Evolutionary conservation across 2,113 vertebrate species (phyloP), one percentile per base, ranked within the genome.

Genomic region (Panthera leo): DNA sequence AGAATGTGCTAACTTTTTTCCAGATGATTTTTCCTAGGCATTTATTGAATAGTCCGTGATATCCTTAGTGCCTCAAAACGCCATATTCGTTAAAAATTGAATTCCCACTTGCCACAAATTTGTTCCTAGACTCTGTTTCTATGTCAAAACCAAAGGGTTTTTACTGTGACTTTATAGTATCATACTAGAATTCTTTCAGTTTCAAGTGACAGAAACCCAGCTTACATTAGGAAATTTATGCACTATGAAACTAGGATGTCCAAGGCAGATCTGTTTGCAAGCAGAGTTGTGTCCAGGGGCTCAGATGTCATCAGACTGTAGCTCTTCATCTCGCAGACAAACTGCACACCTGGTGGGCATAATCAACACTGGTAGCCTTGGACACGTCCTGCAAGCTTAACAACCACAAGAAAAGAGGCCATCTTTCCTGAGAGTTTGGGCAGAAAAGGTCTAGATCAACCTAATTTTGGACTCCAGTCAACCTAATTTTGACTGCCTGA

Each of bases 211-310:
- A 92, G 48, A 92, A 89, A 95, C 51, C 13, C 58, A 67, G 65
- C n/a, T 91, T 84, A 95, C 79, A 82, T 89, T 91, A 89, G 84
- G 51, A 96, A 94, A 73, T 78, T 29, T 78, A 55, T 67, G 31
- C 45, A 9, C 84, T 78, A 5, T 94, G 34, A 92, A 97, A 78
- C 65, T 39, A 84, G 80, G 23, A 29, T 90, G 25, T 95, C 53
- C 45, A 92, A 89, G 93, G 45, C 58, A 94, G 31, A 68, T 82
- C 58, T 82, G 0, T 93, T 95, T 96, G 91, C 58, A 95, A 58
- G 21, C 27, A 61, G 15, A 6, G 19, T 63, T 92, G 6, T 91
- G 61, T 89, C 48, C 48, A 63, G 36, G 85, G 51, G 21, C 58
- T 85, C 36, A 75, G 27, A 61, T 85, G 39, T 67, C 78, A 39